Conservation (phyloP, 1,140 invertebrate genomes). For the Zaprionus inermis region DNA sequence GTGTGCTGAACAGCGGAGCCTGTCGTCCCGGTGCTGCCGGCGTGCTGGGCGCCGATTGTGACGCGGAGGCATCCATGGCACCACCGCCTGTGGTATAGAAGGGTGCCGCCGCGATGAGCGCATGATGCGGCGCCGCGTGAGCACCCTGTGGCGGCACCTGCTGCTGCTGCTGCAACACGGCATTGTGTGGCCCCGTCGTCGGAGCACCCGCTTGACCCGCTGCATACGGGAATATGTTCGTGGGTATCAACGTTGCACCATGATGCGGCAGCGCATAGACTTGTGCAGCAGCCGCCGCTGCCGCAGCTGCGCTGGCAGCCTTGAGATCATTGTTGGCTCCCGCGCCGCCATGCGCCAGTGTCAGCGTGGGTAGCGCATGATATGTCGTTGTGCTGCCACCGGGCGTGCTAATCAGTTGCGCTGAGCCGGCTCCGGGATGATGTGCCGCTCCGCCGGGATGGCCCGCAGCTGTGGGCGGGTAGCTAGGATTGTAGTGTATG, state of each 20-base stretch:
- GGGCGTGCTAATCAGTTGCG: constrained; percentile 53
- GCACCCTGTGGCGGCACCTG: constrained; percentile 31
- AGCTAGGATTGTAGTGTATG: constrained; percentile 71
- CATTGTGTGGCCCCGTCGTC: constrained; percentile 42
- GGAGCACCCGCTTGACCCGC: constrained; percentile 50
- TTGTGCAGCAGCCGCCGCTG: constrained; percentile 61
- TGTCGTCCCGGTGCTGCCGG: constrained; percentile 69
- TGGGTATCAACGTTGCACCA: constrained; percentile 76
- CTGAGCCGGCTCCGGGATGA: constrained; percentile 60
- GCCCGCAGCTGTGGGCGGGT: constrained; percentile 48
- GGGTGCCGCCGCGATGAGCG: constrained; percentile 72
- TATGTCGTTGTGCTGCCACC: constrained; percentile 72
- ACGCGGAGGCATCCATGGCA: constrained; percentile 42
- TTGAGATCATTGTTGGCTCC: constrained; percentile 71
- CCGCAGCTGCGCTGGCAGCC: constrained; percentile 51
- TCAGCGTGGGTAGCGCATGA: constrained; percentile 80
- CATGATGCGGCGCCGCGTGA: constrained; percentile 61
- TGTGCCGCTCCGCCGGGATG: constrained; percentile 43
- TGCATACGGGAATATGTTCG: constrained; percentile 80
- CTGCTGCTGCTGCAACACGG: constrained; percentile 38
- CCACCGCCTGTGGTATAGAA: constrained; percentile 65
- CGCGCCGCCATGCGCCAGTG: constrained; percentile 71
- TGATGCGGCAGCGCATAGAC: constrained; percentile 80
- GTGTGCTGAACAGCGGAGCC: constrained; percentile 79
- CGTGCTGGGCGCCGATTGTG: constrained; percentile 81